Evolutionary conservation across 2,113 vertebrate genomes (phyloP), one percentile per base, ranked within the genome.

Genomic region (Carettochelys insculpta): DNA sequence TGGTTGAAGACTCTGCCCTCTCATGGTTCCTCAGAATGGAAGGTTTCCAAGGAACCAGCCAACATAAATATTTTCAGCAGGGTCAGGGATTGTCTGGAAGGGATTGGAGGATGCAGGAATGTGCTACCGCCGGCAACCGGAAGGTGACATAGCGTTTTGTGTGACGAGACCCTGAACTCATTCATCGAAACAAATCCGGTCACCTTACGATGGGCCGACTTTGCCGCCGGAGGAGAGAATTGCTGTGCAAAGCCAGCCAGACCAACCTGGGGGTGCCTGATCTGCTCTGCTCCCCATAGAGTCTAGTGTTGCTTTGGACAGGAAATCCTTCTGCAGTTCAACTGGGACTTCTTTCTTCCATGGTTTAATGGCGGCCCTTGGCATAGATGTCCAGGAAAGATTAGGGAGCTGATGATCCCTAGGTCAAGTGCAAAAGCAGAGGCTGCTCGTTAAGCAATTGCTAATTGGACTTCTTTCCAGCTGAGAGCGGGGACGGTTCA

Each of bases 51-150:
- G 65, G 41, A 53, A 4, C 0, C 13, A 82, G 94, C 96, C 96
- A 97, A 96, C 75, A 0, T 71, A 93, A 97, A 97, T 92, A 95
- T 95, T 95, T 95, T 94, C 34, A 90, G 87, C 45, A 85, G 41
- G 90, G 91, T 91, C 89, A 87, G 89, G 82, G 80, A 82, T 86
- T 93, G 95, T 80, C 88, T 3, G 17, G 82, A 82, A 82, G 47
- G 83, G 95, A 80, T 2, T 0, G 2, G 2, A 20, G 6, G 29
- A 0, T 0, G 85, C 77, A 92, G 91, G 85, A 87, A 65, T 0
- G 71, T 27, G 82, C 82, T 88, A 73, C 93, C 92, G 94, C 85
- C 90, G 56, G 82, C 0, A 1, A 86, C 90, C 93, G 95, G 96
- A 75, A 96, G 94, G 86, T 95, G 95, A 96, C 94, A 95, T 96